Evolutionary conservation across 2,113 vertebrate species (phyloP).

Genomic region (Corythaeola cristata): DNA sequence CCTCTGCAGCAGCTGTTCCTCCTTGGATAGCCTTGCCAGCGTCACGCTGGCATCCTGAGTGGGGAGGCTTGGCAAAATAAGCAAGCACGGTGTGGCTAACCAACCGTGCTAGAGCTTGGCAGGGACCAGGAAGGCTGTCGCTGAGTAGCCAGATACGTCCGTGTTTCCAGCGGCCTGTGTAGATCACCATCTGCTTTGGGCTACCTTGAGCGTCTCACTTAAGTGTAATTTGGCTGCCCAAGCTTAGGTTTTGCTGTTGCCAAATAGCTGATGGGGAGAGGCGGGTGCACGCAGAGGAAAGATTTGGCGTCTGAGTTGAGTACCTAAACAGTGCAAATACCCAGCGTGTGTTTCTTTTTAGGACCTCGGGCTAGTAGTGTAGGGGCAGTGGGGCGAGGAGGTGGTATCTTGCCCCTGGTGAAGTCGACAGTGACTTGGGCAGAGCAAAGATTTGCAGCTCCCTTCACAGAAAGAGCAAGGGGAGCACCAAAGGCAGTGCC

Average conservation of each 20-base stretch:
- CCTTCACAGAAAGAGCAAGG: not conserved
- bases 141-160: not conserved
- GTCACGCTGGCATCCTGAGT: not conserved
- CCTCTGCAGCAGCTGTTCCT: not conserved
- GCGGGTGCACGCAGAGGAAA: not conserved
- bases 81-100: accelerated
- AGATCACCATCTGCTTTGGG: conserved; percentile 24
- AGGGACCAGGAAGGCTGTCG: not conserved
- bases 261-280: not conserved
- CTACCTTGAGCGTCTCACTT: accelerated
- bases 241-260: not conserved
- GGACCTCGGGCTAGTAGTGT: not conserved
- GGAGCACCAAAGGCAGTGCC: not conserved
- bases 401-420: not conserved
- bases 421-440: not conserved
- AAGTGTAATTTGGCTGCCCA: not conserved
- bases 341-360: not conserved
- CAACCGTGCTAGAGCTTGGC: not conserved
- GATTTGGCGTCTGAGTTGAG: not conserved
- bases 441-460: not conserved
- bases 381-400: not conserved
- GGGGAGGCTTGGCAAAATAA: not conserved
- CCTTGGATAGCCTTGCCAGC: not conserved
- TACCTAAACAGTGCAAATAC: not conserved
- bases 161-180: not conserved